These are phyloP conservation scores for Tiliacea citrago DNA, from an alignment of 2,888 invertebrate species.

Conservation along the genomic window DNA sequence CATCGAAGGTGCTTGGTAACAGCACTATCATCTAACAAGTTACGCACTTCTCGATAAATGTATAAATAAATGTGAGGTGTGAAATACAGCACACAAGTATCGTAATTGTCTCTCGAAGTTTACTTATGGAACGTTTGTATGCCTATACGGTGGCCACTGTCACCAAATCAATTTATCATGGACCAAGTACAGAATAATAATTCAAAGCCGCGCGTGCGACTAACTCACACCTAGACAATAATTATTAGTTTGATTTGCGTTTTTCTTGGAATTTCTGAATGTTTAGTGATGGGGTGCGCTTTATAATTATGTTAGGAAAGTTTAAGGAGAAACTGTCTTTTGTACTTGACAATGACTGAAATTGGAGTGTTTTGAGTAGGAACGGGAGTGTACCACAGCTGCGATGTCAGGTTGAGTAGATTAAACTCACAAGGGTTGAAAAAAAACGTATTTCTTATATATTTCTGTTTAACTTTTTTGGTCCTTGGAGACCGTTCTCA, in stretches of 20 bases:
- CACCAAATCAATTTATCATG: constrained; percentile 86
- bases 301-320: constrained; percentile 1
- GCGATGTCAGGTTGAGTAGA: not conserved
- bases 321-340: not conserved
- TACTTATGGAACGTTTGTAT: constrained; percentile 82
- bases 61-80: constrained; percentile 71
- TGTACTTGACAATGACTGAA: too few species aligned
- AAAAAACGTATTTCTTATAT: not conserved
- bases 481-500: not conserved
- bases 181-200: constrained; percentile 82
- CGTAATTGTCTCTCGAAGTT: constrained; percentile 77
- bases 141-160: constrained; percentile 78
- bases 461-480: not conserved
- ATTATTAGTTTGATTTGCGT: constrained; percentile 80
- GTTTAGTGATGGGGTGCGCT: constrained; percentile 39
- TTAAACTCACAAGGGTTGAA: not conserved
- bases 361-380: not conserved
- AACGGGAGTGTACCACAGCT: not conserved
- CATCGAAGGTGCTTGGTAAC: constrained; percentile 41
- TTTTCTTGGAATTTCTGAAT: constrained; percentile 71
- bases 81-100: constrained; percentile 71
- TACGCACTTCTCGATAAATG: constrained; percentile 65
- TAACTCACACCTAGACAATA: constrained; percentile 82
- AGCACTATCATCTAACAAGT: constrained; percentile 53
- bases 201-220: constrained; percentile 79